Base-by-base conservation (phyloP, 2,113 vertebrate species). In the Neoarius graeffei region DNA sequence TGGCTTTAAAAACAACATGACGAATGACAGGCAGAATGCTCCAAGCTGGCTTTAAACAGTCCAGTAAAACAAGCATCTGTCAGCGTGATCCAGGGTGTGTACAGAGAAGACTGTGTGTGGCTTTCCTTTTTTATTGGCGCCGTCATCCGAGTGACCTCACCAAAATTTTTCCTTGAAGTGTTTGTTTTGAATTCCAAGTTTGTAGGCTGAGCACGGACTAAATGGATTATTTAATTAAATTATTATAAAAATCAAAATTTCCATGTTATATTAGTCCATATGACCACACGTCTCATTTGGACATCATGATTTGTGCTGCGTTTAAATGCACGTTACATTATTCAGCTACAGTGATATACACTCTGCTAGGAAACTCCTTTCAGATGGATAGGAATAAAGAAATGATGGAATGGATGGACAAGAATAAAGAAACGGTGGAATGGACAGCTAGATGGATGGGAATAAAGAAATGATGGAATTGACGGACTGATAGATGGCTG, bases 1-100 rank as follows among this genome's bases (percentile, higher is more conserved):
- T 77, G 56, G 62, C 56, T 80, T 79, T 80, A 80, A 79, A 52
- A 85, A 83, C 88, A 81, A 84, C 71, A 54, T 42, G 62, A 87
- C 54, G 52, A 81, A 82, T 17, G 35, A 57, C 35, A 67, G 23
- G 25, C 80, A 80, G 14, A 64, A 25, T 10, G 86, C 35, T 74
- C 23, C 15, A 80, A 54, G 7, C 69, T 69, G 80, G 25, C 27
- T 27, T 81, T 64, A 56, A 87, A 82, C 25, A 30, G 23, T 54
- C 69, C 79, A 83, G 52, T 87, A 80, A 83, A 83, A 85, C 17
- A 56, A 25, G 7, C 79, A 64, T 42, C 74, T 17, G 5, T 25
- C 30, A 50, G 54, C 9, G 67, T 30, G 7, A 19, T 52, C 50
- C 80, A 62, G 64, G 54, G 62, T 23, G 64, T 60, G 48, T 73